Conservation (phyloP, 2,888 invertebrate genomes). For the Teleogryllus oceanicus region DNA sequence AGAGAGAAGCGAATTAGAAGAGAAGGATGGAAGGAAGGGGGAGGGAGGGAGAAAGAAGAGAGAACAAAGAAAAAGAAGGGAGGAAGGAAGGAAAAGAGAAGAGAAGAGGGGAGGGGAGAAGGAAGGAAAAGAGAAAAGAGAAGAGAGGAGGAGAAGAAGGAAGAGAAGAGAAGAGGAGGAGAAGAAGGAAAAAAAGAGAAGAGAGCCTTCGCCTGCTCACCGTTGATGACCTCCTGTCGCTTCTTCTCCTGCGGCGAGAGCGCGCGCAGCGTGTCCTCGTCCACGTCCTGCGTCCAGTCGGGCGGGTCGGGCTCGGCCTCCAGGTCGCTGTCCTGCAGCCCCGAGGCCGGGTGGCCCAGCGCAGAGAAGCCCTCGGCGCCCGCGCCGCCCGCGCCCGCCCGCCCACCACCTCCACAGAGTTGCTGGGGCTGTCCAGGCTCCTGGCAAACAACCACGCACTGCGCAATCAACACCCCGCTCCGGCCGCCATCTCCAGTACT, state of each 20-base stretch:
- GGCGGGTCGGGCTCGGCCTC: conserved; percentile 69
- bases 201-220: conserved; percentile 57
- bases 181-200: no score
- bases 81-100: no score
- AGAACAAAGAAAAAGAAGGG: no score
- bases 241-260: conserved; percentile 80
- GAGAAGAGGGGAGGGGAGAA: no score
- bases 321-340: conserved; percentile 52
- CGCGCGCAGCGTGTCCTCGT: conserved; percentile 67
- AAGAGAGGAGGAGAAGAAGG: no score
- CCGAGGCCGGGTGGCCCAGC: conserved; percentile 1
- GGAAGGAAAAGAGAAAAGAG: no score
- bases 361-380: conserved; percentile 37
- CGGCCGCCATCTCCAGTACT: accelerated
- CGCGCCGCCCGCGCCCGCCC: conserved; percentile 52
- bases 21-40: no score
- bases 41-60: no score
- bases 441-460: conserved; percentile 42
- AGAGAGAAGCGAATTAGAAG: no score
- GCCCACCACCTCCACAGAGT: conserved; percentile 65
- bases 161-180: no score
- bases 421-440: conserved; percentile 69
- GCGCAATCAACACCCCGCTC: no score
- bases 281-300: conserved; percentile 71
- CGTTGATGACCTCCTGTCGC: conserved; percentile 88